A percentile compares a stretch with the other conserved stretches of the same genome.
These are phyloP conservation scores for Nymphalis polychloros DNA, from an alignment of 2,888 invertebrate genomes.

Conservation along the genomic window DNA sequence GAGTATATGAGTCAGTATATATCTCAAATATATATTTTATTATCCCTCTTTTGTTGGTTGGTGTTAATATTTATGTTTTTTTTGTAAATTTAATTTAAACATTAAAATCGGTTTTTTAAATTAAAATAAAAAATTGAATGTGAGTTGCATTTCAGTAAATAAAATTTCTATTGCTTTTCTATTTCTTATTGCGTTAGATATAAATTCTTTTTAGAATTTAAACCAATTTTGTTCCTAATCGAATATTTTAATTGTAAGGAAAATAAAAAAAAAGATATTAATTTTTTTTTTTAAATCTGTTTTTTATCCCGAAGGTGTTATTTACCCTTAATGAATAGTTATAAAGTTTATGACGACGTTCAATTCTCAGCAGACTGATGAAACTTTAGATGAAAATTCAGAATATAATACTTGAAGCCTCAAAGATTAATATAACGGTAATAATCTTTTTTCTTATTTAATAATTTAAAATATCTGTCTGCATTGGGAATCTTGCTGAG, in stretches of 20 bases:
- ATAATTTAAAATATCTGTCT: slow-evolving; percentile 5
- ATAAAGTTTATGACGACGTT: neutral
- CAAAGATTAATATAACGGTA: neutral
- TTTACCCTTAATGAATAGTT: neutral
- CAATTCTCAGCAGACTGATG: neutral
- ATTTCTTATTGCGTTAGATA: too few relatives aligned
- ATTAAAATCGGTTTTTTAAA: too few relatives aligned
- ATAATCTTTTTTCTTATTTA: slow-evolving; percentile 1
- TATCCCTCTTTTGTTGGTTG: too few relatives aligned
- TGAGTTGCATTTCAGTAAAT: too few relatives aligned
- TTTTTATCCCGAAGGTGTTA: neutral
- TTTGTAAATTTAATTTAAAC: too few relatives aligned
- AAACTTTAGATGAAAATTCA: neutral
- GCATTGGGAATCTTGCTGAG: slow-evolving; percentile 18
- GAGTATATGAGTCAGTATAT: too few relatives aligned
- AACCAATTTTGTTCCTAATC: too few relatives aligned
- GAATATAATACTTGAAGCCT: slow-evolving; percentile 3
- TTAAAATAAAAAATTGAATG: too few relatives aligned
- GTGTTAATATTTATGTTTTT: too few relatives aligned
- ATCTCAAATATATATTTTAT: too few relatives aligned
- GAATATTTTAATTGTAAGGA: neutral
- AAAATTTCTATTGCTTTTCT: too few relatives aligned
- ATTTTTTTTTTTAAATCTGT: neutral
- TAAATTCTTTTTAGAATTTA: too few relatives aligned
- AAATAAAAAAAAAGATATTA: neutral